phyloP scores from a whole-genome alignment of 2,113 vertebrate genomes.

The Leptobrachium leishanense region DNA sequence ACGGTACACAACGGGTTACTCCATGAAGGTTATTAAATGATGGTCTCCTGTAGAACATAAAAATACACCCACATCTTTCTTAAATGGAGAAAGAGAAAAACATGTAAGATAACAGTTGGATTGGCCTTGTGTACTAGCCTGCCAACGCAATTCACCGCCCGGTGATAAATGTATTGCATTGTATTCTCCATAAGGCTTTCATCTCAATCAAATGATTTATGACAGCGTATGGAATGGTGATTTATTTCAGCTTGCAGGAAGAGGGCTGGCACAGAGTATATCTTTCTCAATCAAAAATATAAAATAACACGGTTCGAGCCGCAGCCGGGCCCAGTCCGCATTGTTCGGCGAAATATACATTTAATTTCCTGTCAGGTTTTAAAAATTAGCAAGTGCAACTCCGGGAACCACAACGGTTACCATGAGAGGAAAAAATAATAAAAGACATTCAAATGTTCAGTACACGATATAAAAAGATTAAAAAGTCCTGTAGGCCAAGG shows the following conservation, averaged over 20 bases:
- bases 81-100: background rate
- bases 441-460: background rate
- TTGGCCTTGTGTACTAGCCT: background rate
- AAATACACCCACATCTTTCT: background rate
- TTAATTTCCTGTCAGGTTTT: background rate
- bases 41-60: background rate
- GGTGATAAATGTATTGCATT: background rate
- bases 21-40: too few species aligned
- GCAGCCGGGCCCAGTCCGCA: background rate
- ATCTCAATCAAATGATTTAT: constrained; percentile 12
- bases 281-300: background rate
- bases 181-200: background rate
- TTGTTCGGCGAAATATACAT: background rate
- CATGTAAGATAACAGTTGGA: background rate
- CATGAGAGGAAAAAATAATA: too few species aligned
- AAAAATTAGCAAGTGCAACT: background rate
- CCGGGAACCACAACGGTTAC: background rate
- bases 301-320: background rate
- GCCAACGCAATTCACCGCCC: background rate
- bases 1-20: too few species aligned
- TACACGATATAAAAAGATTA: background rate
- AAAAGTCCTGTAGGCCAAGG: background rate
- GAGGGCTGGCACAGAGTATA: background rate
- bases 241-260: constrained; percentile 7
- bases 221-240: background rate